Conservation (phyloP, 2,797 vertebrate genomes). For the Discoglossus pictus region DNA sequence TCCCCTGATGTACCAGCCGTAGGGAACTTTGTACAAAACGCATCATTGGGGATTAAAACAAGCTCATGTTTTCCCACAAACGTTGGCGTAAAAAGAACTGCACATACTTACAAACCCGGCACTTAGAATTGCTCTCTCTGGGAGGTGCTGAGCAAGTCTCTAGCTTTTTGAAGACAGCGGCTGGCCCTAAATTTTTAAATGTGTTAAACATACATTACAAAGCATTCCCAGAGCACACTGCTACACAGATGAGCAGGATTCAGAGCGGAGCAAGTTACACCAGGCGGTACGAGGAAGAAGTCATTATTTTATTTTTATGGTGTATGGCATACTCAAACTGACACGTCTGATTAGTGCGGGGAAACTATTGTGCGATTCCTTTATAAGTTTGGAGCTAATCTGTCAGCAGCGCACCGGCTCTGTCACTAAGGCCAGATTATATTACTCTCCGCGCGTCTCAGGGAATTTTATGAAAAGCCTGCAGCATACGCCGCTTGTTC, state of each 20-base stretch:
- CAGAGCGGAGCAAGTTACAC: slow-evolving; percentile 19
- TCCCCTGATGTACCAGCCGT: background rate
- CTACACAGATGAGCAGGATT: slow-evolving; percentile 30
- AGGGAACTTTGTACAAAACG: no score
- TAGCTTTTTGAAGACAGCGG: slow-evolving; percentile 1
- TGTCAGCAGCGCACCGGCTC: slow-evolving; percentile 46
- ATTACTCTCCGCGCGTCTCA: slow-evolving; percentile 48
- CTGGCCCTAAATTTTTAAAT: slow-evolving; percentile 35
- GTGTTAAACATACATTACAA: slow-evolving; percentile 39
- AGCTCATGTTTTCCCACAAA: slow-evolving; percentile 2
- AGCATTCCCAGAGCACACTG: slow-evolving; percentile 19
- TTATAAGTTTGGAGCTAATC: slow-evolving; percentile 51
- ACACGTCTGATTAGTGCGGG: slow-evolving; percentile 46
- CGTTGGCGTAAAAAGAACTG: slow-evolving; percentile 4
- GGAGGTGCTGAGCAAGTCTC: background rate
- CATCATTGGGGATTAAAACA: no score
- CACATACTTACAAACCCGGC: slow-evolving; percentile 11
- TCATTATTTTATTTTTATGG: slow-evolving; percentile 52
- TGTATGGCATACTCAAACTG: slow-evolving; percentile 47
- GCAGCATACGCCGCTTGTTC: slow-evolving; percentile 48
- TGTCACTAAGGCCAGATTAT: slow-evolving; percentile 52
- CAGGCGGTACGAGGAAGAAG: slow-evolving; percentile 33
- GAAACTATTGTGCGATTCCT: slow-evolving; percentile 47
- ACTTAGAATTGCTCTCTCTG: slow-evolving; percentile 1
- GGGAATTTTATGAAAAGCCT: slow-evolving; percentile 52